phyloP scores from a whole-genome alignment of 2,113 vertebrate species.

The Rutilus rutilus region DNA sequence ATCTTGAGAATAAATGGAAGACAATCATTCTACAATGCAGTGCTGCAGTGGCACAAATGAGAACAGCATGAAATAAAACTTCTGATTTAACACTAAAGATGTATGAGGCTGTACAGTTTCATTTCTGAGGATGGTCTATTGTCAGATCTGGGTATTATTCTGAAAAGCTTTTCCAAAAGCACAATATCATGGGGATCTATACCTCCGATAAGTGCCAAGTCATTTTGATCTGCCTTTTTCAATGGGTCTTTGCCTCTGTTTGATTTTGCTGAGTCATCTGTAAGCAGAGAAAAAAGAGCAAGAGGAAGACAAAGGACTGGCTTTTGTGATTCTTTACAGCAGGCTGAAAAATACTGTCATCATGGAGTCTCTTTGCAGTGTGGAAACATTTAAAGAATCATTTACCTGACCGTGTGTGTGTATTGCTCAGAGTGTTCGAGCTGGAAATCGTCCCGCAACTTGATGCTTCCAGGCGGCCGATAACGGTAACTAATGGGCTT shows the following conservation, averaged over 20 bases:
- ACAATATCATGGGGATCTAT: constrained; percentile 39
- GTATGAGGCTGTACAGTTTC: neutral
- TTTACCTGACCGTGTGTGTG: constrained; percentile 87
- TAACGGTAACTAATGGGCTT: constrained; percentile 80
- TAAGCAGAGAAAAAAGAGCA: constrained; percentile 53
- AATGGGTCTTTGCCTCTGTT: constrained; percentile 85
- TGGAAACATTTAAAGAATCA: constrained; percentile 14
- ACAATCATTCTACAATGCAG: neutral
- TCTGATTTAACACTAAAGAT: neutral
- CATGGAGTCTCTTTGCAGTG: neutral
- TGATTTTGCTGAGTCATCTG: constrained; percentile 86
- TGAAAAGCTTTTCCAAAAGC: neutral
- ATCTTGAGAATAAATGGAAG: neutral
- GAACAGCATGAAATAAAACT: neutral
- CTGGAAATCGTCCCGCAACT: constrained; percentile 80
- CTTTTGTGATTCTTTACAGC: neutral
- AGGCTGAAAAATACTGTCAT: neutral
- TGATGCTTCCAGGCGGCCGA: constrained; percentile 83
- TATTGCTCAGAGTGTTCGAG: constrained; percentile 69
- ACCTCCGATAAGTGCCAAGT: constrained; percentile 85
- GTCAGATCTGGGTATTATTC: neutral
- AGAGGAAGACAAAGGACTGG: constrained; percentile 1
- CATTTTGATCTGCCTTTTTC: constrained; percentile 81
- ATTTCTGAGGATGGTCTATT: neutral
- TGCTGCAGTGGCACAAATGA: neutral